Evolutionary conservation across 2,113 vertebrate genomes (phyloP).

Genomic region (Bufo gargarizans): DNA sequence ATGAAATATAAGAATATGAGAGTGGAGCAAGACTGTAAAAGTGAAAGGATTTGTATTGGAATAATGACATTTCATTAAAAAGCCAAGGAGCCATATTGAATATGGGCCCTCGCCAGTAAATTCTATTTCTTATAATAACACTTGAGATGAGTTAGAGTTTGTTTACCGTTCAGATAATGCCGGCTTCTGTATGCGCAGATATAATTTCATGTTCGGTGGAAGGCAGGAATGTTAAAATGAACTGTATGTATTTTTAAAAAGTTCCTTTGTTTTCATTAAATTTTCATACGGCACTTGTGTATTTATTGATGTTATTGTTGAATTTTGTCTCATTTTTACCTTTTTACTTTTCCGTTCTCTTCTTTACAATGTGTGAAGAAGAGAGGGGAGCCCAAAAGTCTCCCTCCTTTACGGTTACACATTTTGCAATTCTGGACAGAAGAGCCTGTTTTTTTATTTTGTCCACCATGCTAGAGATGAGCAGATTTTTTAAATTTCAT

Average conservation of each 20-base stretch:
- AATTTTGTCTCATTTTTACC: background rate
- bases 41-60: slow-evolving; percentile 91
- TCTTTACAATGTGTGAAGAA: background rate
- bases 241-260: slow-evolving; percentile 64
- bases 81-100: slow-evolving; percentile 77
- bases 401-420: background rate
- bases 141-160: slow-evolving; percentile 80
- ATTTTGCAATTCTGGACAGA: background rate
- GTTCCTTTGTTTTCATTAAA: slow-evolving; percentile 64
- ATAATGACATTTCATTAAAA: slow-evolving; percentile 94
- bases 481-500: too few species aligned
- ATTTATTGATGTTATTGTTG: slow-evolving; percentile 8
- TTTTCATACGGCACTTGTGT: slow-evolving; percentile 65
- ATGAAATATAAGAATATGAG: slow-evolving; percentile 86
- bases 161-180: slow-evolving; percentile 74
- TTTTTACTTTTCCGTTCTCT: background rate
- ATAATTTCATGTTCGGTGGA: slow-evolving; percentile 74
- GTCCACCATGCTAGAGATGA: too few species aligned
- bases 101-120: slow-evolving; percentile 82
- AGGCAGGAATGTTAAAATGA: slow-evolving; percentile 72
- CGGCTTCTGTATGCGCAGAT: slow-evolving; percentile 67
- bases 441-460: background rate
- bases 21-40: slow-evolving; percentile 70
- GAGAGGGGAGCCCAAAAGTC: background rate
- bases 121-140: slow-evolving; percentile 85